Evolutionary conservation across 2,888 invertebrate genomes (phyloP).

Genomic region (Pseudococcus viburni): DNA sequence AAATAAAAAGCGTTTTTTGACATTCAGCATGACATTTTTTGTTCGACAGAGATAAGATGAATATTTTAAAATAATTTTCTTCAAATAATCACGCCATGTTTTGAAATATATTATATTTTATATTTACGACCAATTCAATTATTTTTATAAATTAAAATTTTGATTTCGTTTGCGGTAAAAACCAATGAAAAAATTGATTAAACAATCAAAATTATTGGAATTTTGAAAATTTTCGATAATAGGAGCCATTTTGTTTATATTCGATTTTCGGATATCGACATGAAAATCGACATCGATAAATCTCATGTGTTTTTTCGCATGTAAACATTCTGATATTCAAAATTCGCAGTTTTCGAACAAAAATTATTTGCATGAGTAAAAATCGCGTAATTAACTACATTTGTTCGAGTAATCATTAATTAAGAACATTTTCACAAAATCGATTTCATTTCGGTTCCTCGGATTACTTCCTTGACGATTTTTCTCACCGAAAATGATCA

Average conservation of each 20-base stretch:
- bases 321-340: constrained; percentile 8
- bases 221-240: background rate
- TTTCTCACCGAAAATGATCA: background rate
- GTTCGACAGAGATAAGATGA: background rate
- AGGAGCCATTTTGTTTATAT: background rate
- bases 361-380: background rate
- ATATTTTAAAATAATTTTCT: too few species aligned
- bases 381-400: background rate
- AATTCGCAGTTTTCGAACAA: background rate
- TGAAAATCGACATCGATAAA: background rate
- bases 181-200: background rate
- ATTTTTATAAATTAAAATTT: background rate
- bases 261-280: background rate
- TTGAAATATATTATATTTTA: too few species aligned
- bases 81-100: too few species aligned
- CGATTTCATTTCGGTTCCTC: background rate
- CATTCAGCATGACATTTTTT: background rate
- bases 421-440: background rate
- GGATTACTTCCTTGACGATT: background rate
- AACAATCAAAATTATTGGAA: too few species aligned
- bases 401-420: background rate
- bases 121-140: too few species aligned
- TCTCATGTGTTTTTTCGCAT: constrained; percentile 34
- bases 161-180: background rate
- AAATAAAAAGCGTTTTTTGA: background rate